A percentile compares a stretch with the other conserved stretches of the same genome.
Evolutionary conservation across 1,140 invertebrate species (phyloP).

Genomic region (Asobara japonica): DNA sequence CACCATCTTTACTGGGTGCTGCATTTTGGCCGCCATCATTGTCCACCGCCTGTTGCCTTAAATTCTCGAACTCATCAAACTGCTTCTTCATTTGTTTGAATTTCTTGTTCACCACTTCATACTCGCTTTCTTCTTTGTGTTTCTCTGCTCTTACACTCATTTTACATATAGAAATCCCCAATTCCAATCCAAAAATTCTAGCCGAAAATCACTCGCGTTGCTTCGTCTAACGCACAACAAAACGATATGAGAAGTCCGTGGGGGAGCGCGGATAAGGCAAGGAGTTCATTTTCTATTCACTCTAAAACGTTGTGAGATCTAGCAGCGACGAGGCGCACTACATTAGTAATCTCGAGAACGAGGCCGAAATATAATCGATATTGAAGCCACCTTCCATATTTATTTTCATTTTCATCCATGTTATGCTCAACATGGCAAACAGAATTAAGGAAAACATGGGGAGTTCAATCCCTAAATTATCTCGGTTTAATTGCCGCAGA

Average conservation of each 20-base stretch:
- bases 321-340: neutral
- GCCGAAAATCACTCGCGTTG: slow-evolving; percentile 13
- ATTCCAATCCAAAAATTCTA: slow-evolving; percentile 16
- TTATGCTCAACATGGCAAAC: too few relatives aligned
- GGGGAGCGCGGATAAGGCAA: neutral
- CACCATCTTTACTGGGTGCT: neutral
- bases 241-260: neutral
- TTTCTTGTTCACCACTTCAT: neutral
- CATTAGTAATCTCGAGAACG: neutral
- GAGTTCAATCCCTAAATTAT: too few relatives aligned
- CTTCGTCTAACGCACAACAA: slow-evolving; percentile 15
- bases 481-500: too few relatives aligned
- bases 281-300: neutral
- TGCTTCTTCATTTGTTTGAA: neutral
- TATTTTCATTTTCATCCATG: too few relatives aligned
- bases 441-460: too few relatives aligned
- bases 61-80: neutral
- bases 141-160: neutral
- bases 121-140: neutral
- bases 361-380: neutral
- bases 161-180: neutral
- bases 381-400: too few relatives aligned
- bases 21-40: neutral
- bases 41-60: neutral
- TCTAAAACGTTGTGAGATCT: neutral